Evolutionary conservation across 1,140 invertebrate genomes (phyloP), one percentile per base, ranked within the genome.

Genomic region (Nomia melanderi): DNA sequence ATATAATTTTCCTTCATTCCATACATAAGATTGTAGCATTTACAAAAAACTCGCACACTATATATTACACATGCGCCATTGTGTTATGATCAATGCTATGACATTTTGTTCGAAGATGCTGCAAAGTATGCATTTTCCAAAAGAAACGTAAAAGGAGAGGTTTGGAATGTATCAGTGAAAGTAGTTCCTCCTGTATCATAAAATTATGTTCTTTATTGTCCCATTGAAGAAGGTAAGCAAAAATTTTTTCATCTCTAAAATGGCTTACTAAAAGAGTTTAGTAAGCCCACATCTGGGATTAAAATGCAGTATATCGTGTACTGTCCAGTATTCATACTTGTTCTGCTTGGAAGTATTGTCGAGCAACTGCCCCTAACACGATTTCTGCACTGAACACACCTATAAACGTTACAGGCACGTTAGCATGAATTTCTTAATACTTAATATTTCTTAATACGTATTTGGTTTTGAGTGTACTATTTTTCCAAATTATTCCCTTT

Each of bases 381-480:
- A 91, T 89, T 82, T 92, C 91, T 44, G 91, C 90, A 86, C 86
- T 91, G 84, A 88, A 92, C 59, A 92, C 87, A 87, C 44, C 91
- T 92, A 80, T 1, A 90, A 79, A 72, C 79, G 31, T 67, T 60
- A 27, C 0, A 14, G 53, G 29, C 3, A 9, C 23, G 50, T 44
- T 23, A 56, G 69, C 9, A 20, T 11, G 0, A 76, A 25, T 44
- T 39, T 54, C 39, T 20, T 8, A n/a, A 20, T 50, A 7, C 20
- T 50, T 36, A n/a, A n/a, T n/a, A n/a, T 36, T 36, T 36, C 33
- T 36, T 36, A 36, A 36, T 36, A 36, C n/a, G n/a, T n/a, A n/a
- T n/a, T n/a, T n/a, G n/a, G n/a, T n/a, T n/a, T n/a, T 50, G 41
- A 44, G 11, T 5, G 2, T 41, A 14, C 36, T 14, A n/a, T n/a